Conservation (phyloP, 2,113 vertebrate species). For the Myotis brandtii region DNA sequence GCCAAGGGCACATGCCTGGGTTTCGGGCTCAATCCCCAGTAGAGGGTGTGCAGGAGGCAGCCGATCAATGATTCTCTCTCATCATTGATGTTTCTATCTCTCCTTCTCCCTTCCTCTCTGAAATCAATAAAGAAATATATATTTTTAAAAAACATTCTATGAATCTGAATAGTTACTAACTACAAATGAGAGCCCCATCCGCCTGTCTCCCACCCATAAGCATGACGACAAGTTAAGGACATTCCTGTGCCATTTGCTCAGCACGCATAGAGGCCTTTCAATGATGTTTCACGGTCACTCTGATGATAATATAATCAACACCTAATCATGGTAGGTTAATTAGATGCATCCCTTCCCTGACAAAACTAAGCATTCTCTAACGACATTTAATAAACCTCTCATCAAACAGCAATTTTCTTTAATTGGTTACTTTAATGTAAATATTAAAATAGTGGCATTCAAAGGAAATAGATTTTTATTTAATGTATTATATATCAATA, state of each 20-base stretch:
- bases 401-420: neutral
- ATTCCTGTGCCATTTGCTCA: conserved; percentile 9
- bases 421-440: neutral
- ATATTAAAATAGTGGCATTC: neutral
- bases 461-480: conserved; percentile 23
- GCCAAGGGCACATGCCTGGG: too few relatives aligned
- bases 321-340: neutral
- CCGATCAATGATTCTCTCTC: too few relatives aligned
- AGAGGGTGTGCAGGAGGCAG: too few relatives aligned
- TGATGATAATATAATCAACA: conserved; percentile 17
- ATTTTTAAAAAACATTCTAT: neutral
- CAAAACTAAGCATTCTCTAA: neutral
- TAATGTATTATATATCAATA: conserved; percentile 17
- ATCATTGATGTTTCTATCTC: too few relatives aligned
- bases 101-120: too few relatives aligned
- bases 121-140: too few relatives aligned
- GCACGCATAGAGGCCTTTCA: neutral
- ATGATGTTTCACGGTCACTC: neutral
- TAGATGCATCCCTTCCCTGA: neutral
- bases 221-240: neutral
- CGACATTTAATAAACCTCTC: neutral
- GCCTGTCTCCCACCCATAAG: neutral
- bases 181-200: neutral
- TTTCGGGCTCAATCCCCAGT: too few relatives aligned
- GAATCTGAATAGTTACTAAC: neutral